phyloP scores from a whole-genome alignment of 2,888 invertebrate species.

The Linnaemya vulpina region DNA sequence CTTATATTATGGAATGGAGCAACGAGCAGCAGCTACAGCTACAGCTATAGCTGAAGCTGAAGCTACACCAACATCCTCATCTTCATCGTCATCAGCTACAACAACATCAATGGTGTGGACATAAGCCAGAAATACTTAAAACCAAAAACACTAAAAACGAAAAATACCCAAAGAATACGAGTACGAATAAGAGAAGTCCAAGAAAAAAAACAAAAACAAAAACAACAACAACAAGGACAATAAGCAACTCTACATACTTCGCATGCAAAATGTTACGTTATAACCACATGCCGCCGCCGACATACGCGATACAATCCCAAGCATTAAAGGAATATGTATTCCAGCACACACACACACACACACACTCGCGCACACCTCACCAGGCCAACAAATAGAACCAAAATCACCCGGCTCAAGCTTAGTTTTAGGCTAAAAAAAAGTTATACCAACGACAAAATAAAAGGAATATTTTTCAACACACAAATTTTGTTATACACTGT shows the following conservation, averaged over 20 bases:
- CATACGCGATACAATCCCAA: conserved; percentile 70
- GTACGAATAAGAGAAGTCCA: too few relatives aligned
- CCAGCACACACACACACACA: conserved; percentile 16
- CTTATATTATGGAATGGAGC: conserved; percentile 79
- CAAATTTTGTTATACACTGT: conserved; percentile 32
- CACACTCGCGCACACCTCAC: background rate
- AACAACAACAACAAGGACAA: conserved; percentile 50
- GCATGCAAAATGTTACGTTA: conserved; percentile 62
- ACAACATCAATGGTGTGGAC: conserved; percentile 71
- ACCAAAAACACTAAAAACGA: conserved; percentile 14
- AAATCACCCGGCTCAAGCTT: conserved; percentile 22
- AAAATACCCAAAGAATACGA: conserved; percentile 48
- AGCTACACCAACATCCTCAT: conserved; percentile 27
- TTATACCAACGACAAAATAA: conserved; percentile 10
- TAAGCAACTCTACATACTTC: conserved; percentile 61
- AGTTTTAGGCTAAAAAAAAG: background rate
- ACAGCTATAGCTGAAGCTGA: conserved; percentile 15
- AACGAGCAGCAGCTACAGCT: conserved; percentile 41
- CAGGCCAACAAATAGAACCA: conserved; percentile 51
- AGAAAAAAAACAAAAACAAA: too few relatives aligned
- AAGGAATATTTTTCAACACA: background rate
- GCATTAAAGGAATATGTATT: conserved; percentile 67
- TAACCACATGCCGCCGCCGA: conserved; percentile 69
- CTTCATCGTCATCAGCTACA: conserved; percentile 64
- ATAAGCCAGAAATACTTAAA: conserved; percentile 51